phyloP scores from a whole-genome alignment of 2,797 vertebrate genomes.

The Tarsius wallacei region DNA sequence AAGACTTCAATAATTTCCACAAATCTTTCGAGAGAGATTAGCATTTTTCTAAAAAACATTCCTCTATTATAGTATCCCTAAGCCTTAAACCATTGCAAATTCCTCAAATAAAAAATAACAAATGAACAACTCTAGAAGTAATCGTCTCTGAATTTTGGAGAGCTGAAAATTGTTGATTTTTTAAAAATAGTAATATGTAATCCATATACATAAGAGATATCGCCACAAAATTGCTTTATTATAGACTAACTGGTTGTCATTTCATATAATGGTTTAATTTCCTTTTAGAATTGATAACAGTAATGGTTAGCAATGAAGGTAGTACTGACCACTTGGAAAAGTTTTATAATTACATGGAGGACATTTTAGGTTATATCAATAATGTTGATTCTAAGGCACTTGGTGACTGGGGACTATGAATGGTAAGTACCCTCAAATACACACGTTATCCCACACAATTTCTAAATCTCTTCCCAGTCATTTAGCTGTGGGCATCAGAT shows the following conservation, averaged over 20 bases:
- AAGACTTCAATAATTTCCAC: neutral
- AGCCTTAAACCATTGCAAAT: neutral
- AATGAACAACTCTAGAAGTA: neutral
- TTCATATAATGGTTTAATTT: conserved; percentile 1
- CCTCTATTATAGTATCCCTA: neutral
- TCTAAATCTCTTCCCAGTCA: neutral
- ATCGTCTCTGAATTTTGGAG: conserved; percentile 1
- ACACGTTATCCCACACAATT: neutral
- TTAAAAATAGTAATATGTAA: neutral
- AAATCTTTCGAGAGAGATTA: neutral
- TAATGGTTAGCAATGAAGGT: neutral
- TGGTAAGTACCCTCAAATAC: neutral
- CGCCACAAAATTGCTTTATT: neutral
- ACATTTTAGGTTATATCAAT: neutral
- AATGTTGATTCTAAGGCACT: neutral
- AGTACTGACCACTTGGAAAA: neutral
- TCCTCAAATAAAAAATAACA: conserved; percentile 15
- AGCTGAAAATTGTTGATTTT: neutral
- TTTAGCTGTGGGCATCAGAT: neutral
- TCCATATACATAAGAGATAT: neutral
- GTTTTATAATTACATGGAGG: neutral
- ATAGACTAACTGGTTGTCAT: neutral
- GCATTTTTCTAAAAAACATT: neutral
- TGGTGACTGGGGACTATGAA: neutral
- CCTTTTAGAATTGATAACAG: neutral